Base-by-base conservation (phyloP, 2,888 invertebrate species). In the Linnaemya vulpina region DNA sequence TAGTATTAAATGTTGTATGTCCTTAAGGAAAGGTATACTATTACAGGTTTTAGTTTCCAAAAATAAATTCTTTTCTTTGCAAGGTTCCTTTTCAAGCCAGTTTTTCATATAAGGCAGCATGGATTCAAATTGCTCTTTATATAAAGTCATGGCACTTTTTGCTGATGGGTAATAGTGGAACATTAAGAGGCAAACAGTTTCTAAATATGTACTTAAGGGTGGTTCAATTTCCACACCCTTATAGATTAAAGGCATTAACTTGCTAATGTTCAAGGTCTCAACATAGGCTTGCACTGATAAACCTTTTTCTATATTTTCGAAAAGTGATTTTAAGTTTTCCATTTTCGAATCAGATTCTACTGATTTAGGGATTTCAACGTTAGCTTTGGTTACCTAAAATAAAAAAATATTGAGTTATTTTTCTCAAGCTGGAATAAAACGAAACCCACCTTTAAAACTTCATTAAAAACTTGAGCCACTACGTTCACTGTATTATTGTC, bases 291-390 rank as follows among this genome's bases (percentile, higher is more conserved):
- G 90, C 9, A 92, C 89, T 0, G 91, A 89, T 5, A 90, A 87
- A 9, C 91, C 91, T 71, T 90, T 91, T 67, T 92, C 92, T 30
- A 93, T 91, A 77, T 92, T 93, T 53, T 91, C 89, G 51, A 94
- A 90, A 0, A 94, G 87, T 43, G 89, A 87, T 43, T 89, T 87
- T 7, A 91, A 67, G 76, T 90, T 90, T 13, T 87, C 87, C 1
- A 79, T 86, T 58, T 88, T 86, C 49, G 80, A 74, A 43, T 86
- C 86, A 51, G 89, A 63, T 8, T 87, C 71, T 73, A 74, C n/a
- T 0, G 87, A 60, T 75, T 87, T 87, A 3, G 86, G 86, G 0
- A 79, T 51, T 10, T 89, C 83, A 1, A 90, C 86, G 17, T 88
- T 75, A 11, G 87, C 87, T 65, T 89, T 86, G 10, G 91, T 89